Evolutionary conservation across 2,888 invertebrate species (phyloP), one percentile per base, ranked within the genome.

Genomic region (Callimorpha dominula): DNA sequence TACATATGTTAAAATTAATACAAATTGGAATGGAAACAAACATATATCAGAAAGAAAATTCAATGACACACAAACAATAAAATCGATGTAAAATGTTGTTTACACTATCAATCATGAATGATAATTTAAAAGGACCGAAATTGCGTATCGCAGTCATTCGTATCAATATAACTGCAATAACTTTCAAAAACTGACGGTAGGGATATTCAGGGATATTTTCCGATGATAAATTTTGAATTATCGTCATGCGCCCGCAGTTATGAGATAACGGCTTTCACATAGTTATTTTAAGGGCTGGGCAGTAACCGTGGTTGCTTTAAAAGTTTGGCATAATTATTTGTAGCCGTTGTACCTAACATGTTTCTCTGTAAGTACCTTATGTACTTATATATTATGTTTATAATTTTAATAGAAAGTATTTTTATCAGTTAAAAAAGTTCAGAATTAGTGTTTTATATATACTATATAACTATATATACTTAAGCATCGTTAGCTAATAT

Each of bases 151-250:
- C 40, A 43, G 69, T 69, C 82, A 75, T 86, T 79, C 73, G 77
- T 86, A 81, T 82, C 81, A 86, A 86, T 83, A 79, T 76, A 79
- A 81, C 54, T 54, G 82, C 77, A 85, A 86, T 86, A 84, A 81
- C 76, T 81, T 81, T 54, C 67, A 77, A 82, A 82, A 84, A 63
- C 8, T 73, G 71, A 54, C 66, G 68, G 69, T 57, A 49, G 67
- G 65, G 57, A 66, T 65, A 64, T 68, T 64, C 31, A 52, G 65
- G 57, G n/a, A 73, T 81, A 79, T 81, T 74, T 70, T 54, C 66
- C 31, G 64, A 78, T 81, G 85, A 86, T 86, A 86, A 83, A 81
- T 73, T 78, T 77, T 85, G 84, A 86, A 79, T 85, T 81, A 86
- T 82, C 70, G 80, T 77, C 76, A 75, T 70, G 65, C 31, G 12